Conservation (phyloP, 2,113 vertebrate species). For the Rhynchomys soricoides region DNA sequence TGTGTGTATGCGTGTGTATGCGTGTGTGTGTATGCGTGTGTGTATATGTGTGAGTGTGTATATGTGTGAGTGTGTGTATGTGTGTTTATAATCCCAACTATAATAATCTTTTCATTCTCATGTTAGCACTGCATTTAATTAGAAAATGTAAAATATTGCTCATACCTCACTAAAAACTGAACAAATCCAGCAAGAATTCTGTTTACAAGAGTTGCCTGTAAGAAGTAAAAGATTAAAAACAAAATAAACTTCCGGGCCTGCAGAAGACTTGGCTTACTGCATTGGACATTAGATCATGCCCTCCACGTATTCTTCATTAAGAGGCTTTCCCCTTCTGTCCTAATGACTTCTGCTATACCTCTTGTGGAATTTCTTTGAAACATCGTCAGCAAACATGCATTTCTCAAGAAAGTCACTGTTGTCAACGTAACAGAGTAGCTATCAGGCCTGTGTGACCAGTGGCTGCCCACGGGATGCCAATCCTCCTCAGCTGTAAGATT, state of each 20-base stretch:
- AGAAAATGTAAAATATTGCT: background rate
- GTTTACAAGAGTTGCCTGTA: background rate
- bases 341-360: background rate
- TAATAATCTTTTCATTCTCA: background rate
- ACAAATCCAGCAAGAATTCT: background rate
- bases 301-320: constrained; percentile 38
- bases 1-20: too few species aligned
- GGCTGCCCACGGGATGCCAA: background rate
- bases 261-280: background rate
- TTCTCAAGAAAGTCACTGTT: constrained; percentile 13
- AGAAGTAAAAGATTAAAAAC: background rate
- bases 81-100: background rate
- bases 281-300: constrained; percentile 10
- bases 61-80: background rate
- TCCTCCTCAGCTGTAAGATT: constrained; percentile 6
- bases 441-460: background rate
- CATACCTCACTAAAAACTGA: constrained; percentile 1
- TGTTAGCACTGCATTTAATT: background rate
- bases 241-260: background rate
- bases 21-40: too few species aligned
- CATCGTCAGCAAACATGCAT: background rate
- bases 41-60: too few species aligned
- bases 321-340: background rate
- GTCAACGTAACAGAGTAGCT: background rate
- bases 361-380: constrained; percentile 3